A percentile compares a stretch with the other conserved stretches of the same genome.
These are phyloP conservation scores for Aricia agestis DNA, from an alignment of 1,140 invertebrate genomes.

Conservation along the genomic window DNA sequence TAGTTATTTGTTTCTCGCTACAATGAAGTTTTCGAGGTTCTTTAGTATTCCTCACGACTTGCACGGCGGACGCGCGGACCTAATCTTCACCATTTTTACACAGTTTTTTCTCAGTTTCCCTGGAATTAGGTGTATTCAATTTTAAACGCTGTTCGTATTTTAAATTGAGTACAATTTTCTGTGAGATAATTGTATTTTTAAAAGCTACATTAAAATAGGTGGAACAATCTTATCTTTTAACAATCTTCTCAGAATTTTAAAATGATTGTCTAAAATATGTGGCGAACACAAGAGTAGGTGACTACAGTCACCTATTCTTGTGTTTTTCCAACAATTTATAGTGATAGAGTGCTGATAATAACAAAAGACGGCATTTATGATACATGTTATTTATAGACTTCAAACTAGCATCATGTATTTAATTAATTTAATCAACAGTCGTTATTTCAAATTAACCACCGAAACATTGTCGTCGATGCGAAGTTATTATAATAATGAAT, in stretches of 20 bases:
- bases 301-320: too few species aligned
- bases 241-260: too few species aligned
- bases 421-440: background rate
- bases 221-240: too few species aligned
- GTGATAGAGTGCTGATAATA: background rate
- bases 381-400: background rate
- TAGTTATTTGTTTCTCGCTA: background rate
- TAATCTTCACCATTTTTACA: conserved; percentile 4
- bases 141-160: background rate
- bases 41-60: conserved; percentile 8
- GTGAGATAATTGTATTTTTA: background rate
- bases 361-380: background rate
- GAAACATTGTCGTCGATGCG: background rate
- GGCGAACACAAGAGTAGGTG: too few species aligned
- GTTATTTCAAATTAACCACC: background rate
- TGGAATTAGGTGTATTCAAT: background rate
- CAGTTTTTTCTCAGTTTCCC: background rate
- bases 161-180: background rate
- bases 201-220: background rate
- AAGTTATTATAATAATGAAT: background rate
- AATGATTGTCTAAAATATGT: too few species aligned
- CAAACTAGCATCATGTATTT: background rate
- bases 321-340: too few species aligned
- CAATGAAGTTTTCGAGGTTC: conserved; percentile 7
- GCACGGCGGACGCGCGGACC: background rate